Evolutionary conservation across 2,888 invertebrate species (phyloP).

Genomic region (Oxyteleia sp.): DNA sequence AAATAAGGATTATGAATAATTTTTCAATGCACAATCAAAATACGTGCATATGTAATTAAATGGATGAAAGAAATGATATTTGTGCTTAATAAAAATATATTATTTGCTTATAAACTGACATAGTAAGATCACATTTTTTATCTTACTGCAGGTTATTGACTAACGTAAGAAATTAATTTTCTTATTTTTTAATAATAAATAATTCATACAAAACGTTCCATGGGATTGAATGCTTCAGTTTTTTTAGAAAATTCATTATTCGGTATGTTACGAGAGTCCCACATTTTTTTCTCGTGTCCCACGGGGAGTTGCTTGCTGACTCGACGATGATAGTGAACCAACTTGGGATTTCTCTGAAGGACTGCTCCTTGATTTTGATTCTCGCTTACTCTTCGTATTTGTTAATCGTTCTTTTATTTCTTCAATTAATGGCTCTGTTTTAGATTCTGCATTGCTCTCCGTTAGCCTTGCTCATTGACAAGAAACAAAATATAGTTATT

Average conservation of each 20-base stretch:
- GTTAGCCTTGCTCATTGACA: neutral
- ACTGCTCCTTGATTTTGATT: slow-evolving; percentile 30
- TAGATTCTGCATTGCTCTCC: neutral
- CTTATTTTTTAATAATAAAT: too few relatives aligned
- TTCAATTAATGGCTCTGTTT: slow-evolving; percentile 30
- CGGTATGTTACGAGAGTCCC: neutral
- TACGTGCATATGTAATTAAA: too few relatives aligned
- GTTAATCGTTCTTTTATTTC: slow-evolving; percentile 43
- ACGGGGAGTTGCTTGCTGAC: slow-evolving; percentile 39
- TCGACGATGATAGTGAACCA: slow-evolving; percentile 16
- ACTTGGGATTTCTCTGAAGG: slow-evolving; percentile 13
- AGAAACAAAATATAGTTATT: neutral
- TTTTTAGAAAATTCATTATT: slow-evolving; percentile 8
- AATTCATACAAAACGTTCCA: too few relatives aligned
- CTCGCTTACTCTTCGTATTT: slow-evolving; percentile 14
- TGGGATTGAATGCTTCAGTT: too few relatives aligned
- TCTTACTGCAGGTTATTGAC: too few relatives aligned
- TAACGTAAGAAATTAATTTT: too few relatives aligned
- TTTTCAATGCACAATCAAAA: too few relatives aligned
- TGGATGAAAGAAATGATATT: too few relatives aligned
- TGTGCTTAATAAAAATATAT: too few relatives aligned
- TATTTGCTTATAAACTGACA: too few relatives aligned
- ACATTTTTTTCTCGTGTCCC: slow-evolving; percentile 29
- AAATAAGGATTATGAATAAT: too few relatives aligned
- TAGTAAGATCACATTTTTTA: too few relatives aligned